Evolutionary conservation across 2,888 invertebrate species (phyloP).

Genomic region (Aricia artaxerxes): DNA sequence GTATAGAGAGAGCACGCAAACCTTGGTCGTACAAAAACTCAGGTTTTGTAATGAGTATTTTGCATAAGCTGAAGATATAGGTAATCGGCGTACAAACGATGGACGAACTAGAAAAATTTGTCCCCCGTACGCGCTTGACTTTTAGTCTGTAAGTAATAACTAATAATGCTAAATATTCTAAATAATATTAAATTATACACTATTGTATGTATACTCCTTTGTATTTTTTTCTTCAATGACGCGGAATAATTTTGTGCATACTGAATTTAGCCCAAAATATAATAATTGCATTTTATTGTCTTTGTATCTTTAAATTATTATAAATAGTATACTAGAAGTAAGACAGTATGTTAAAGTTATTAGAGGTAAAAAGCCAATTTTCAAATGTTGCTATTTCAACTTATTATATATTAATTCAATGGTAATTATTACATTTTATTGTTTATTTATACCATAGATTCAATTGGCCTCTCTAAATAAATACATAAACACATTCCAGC

Average conservation of each 20-base stretch:
- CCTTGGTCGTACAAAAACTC: too few relatives aligned
- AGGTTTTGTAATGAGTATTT: too few relatives aligned
- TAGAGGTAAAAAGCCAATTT: slow-evolving; percentile 57
- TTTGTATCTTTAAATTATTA: slow-evolving; percentile 55
- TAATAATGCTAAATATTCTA: background rate
- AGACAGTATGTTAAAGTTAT: slow-evolving; percentile 56
- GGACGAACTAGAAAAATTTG: background rate
- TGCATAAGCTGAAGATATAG: too few relatives aligned
- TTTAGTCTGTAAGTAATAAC: slow-evolving; percentile 6
- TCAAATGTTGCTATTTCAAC: slow-evolving; percentile 53
- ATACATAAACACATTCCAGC: slow-evolving; percentile 55
- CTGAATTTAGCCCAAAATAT: slow-evolving; percentile 54
- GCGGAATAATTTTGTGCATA: slow-evolving; percentile 42
- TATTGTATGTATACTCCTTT: background rate
- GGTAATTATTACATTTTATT: slow-evolving; percentile 31
- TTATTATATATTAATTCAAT: slow-evolving; percentile 27
- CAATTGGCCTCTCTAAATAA: slow-evolving; percentile 77
- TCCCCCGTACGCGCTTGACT: background rate
- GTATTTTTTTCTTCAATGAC: slow-evolving; percentile 13
- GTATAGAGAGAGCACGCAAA: too few relatives aligned
- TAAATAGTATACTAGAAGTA: slow-evolving; percentile 52
- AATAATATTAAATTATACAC: background rate
- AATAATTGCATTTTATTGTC: slow-evolving; percentile 67
- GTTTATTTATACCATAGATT: slow-evolving; percentile 51
- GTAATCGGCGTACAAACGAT: too few relatives aligned